Evolutionary conservation across 1,140 invertebrate species (phyloP).

Genomic region (Caenorhabditis remanei): DNA sequence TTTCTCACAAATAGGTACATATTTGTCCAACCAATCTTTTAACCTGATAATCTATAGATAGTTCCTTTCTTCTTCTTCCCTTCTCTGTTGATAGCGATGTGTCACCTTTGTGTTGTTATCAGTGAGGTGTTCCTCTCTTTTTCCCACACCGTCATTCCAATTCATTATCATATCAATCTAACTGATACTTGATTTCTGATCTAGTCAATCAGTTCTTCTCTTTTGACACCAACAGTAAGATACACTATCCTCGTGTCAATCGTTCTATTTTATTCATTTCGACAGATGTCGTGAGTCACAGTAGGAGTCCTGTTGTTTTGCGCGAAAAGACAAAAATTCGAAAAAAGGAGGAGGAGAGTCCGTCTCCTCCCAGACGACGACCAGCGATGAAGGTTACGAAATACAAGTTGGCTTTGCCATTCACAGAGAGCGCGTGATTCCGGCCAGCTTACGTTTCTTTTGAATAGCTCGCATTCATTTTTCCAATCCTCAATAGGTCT

Average conservation of each 20-base stretch:
- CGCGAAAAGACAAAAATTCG: conserved; percentile 6
- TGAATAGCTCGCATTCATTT: conserved; percentile 2
- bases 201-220: background rate
- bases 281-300: conserved; percentile 20
- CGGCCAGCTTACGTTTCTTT: conserved; percentile 12
- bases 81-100: background rate
- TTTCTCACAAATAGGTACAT: no score
- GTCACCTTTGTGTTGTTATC: background rate
- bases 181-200: background rate
- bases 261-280: background rate
- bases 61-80: no score
- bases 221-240: background rate
- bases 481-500: background rate
- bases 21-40: no score
- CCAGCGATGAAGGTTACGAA: conserved; percentile 39
- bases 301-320: conserved; percentile 32
- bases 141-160: background rate
- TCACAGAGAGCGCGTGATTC: conserved; percentile 34
- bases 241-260: conserved; percentile 3
- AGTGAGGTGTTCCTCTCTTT: background rate
- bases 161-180: conserved; percentile 37
- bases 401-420: conserved; percentile 35
- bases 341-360: background rate
- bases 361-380: background rate
- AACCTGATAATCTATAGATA: no score